These are phyloP conservation scores for Drosophila nikananu DNA, from an alignment of 1,140 invertebrate genomes.

Conservation along the genomic window DNA sequence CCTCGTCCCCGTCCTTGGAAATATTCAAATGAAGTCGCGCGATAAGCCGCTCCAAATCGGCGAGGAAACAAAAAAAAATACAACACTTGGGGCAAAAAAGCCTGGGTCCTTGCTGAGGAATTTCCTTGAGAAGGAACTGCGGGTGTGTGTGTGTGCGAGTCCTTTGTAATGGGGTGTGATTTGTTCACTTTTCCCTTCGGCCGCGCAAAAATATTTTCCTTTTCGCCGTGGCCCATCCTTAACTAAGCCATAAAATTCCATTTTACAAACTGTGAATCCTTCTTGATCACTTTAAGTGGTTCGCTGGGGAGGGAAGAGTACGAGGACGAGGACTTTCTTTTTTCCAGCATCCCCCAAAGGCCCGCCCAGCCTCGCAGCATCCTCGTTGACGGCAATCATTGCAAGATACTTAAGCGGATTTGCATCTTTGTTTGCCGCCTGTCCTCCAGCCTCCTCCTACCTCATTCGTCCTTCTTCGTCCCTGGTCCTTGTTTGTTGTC, in stretches of 20 bases:
- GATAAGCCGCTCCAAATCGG: conserved; percentile 84
- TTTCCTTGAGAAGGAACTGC: conserved; percentile 27
- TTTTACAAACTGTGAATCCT: conserved; percentile 85
- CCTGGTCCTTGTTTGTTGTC: conserved; percentile 65
- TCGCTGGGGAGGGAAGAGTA: conserved; percentile 23
- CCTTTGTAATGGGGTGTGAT: conserved; percentile 83
- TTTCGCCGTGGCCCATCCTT: conserved; percentile 24
- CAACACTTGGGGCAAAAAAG: conserved; percentile 21
- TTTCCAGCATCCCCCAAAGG: conserved; percentile 4
- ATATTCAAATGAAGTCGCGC: conserved; percentile 85
- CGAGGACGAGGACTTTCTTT: conserved; percentile 39
- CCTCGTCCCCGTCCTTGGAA: conserved; percentile 23
- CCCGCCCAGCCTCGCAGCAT: neutral
- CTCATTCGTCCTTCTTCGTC: neutral
- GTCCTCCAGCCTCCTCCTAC: neutral
- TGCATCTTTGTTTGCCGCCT: conserved; percentile 74
- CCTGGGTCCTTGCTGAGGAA: conserved; percentile 54
- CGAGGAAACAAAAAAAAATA: conserved; percentile 34
- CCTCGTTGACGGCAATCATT: conserved; percentile 72
- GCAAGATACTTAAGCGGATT: conserved; percentile 84
- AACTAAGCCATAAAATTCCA: conserved; percentile 84
- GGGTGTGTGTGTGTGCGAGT: conserved; percentile 33
- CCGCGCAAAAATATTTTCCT: conserved; percentile 69
- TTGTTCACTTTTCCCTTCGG: conserved; percentile 78
- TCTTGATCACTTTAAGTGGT: conserved; percentile 85